Evolutionary conservation across 2,113 vertebrate species (phyloP).

Genomic region (Phaethon lepturus): DNA sequence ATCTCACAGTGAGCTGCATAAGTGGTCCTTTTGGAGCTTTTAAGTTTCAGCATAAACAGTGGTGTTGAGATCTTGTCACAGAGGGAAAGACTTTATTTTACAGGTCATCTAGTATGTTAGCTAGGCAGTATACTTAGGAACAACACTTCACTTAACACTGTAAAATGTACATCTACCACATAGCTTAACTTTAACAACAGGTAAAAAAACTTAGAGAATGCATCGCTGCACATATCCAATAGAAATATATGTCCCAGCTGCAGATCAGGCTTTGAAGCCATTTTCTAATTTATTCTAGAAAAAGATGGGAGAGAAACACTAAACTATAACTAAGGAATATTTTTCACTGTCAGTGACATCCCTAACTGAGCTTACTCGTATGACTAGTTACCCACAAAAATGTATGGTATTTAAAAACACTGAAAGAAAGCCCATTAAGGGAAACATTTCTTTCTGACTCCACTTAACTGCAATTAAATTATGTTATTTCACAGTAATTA

Average conservation of each 20-base stretch:
- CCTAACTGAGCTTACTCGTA: not conserved
- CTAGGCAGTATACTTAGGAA: not conserved
- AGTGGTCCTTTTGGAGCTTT: not conserved
- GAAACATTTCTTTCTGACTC: not conserved
- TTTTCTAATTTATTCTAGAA: not conserved
- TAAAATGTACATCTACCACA: not conserved
- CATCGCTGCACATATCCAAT: rapidly evolving
- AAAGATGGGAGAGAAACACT: not conserved
- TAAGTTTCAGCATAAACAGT: not conserved
- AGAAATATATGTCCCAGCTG: not conserved
- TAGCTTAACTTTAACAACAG: not conserved
- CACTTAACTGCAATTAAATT: constrained; percentile 57
- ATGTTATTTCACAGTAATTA: constrained; percentile 50
- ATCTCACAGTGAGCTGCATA: not conserved
- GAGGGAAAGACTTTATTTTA: not conserved
- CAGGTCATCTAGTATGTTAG: not conserved
- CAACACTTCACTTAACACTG: not conserved
- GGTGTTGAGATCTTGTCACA: not conserved
- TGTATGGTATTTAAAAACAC: not conserved
- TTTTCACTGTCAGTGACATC: constrained; percentile 5
- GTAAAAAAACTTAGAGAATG: not conserved
- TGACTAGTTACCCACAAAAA: not conserved
- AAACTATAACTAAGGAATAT: not conserved
- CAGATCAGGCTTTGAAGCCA: not conserved
- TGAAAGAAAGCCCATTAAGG: not conserved